These are phyloP conservation scores for Macropus fuliginosus DNA, from an alignment of 2,797 vertebrate species.

Conservation along the genomic window DNA sequence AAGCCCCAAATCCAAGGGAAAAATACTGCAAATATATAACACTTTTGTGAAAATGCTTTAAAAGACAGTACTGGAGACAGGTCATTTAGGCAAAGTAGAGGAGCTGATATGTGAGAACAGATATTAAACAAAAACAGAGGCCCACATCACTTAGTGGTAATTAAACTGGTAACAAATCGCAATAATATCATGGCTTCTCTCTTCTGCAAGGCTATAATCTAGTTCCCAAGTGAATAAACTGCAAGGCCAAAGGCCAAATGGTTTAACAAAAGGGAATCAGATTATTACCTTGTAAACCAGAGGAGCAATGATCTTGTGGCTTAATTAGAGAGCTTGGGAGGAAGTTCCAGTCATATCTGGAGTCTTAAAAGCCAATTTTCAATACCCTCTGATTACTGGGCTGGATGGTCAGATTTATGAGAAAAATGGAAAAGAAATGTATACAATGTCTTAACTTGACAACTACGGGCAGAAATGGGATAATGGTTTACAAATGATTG, in stretches of 20 bases:
- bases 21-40: constrained; percentile 17
- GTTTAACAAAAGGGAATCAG: constrained; percentile 76
- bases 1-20: not conserved
- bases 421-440: constrained; percentile 34
- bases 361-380: constrained; percentile 51
- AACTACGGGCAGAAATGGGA: not conserved
- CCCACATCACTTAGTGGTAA: constrained; percentile 63
- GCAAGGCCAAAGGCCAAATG: constrained; percentile 62
- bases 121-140: constrained; percentile 45
- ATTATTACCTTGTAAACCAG: constrained; percentile 78
- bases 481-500: constrained; percentile 13
- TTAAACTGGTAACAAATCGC: constrained; percentile 65
- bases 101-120: constrained; percentile 41
- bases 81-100: constrained; percentile 37
- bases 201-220: constrained; percentile 53
- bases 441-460: constrained; percentile 27
- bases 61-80: constrained; percentile 42
- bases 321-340: constrained; percentile 69
- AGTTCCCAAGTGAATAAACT: constrained; percentile 74
- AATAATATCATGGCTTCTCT: constrained; percentile 52
- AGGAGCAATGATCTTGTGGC: constrained; percentile 50
- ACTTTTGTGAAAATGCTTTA: constrained; percentile 23
- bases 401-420: constrained; percentile 60
- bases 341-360: constrained; percentile 45
- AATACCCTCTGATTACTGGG: constrained; percentile 6